A percentile compares a stretch with the other conserved stretches of the same genome.
phyloP scores from a whole-genome alignment of 2,113 vertebrate genomes.

The Uropsilus gracilis region DNA sequence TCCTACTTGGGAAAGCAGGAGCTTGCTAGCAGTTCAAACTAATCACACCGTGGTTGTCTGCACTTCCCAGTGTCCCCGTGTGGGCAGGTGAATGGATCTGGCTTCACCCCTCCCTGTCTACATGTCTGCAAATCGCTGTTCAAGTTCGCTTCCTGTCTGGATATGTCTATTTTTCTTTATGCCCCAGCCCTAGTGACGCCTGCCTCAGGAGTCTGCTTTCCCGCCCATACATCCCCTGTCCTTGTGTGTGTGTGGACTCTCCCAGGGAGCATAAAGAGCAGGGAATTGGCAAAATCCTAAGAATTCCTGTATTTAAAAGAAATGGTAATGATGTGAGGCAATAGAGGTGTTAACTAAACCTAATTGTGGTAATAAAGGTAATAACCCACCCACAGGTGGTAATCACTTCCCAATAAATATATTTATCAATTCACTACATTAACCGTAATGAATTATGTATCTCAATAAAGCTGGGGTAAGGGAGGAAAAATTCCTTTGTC shows the following conservation, averaged over 20 bases:
- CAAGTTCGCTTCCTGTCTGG: background rate
- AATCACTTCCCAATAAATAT: background rate
- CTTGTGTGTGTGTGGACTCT: background rate
- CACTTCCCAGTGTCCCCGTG: background rate
- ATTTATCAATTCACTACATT: background rate
- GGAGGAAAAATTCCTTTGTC: background rate
- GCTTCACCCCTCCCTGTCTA: background rate
- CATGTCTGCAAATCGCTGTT: background rate
- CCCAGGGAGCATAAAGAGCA: background rate
- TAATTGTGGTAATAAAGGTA: no score
- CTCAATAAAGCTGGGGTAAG: background rate
- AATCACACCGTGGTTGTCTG: background rate
- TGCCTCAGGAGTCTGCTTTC: background rate
- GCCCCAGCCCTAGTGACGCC: background rate
- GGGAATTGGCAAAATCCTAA: fast-evolving
- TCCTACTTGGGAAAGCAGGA: background rate
- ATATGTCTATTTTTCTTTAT: background rate
- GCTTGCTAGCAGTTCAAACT: background rate
- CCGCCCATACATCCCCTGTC: background rate
- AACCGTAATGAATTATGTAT: background rate
- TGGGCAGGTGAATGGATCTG: background rate
- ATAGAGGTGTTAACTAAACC: background rate
- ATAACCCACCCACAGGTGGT: background rate
- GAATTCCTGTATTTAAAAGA: background rate
- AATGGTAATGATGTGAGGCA: background rate